Evolutionary conservation across 2,888 invertebrate species (phyloP), one percentile per base, ranked within the genome.

Genomic region (Spodoptera picta): DNA sequence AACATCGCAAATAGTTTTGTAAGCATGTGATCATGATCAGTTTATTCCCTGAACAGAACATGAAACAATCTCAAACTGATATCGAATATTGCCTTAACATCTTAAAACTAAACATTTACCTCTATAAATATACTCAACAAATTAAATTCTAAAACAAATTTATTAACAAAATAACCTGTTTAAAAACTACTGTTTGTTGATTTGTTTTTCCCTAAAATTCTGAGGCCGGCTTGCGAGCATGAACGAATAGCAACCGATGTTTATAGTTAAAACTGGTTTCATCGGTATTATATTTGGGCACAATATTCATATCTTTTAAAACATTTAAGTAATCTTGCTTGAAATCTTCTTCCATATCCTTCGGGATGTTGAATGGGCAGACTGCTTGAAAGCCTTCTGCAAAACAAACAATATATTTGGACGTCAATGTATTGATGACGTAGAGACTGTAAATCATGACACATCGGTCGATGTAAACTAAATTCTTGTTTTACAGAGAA

Each of bases 351-450:
- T 82, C 73, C 23, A 79, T 53, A 9, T 83, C 82, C 42, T 79
- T 75, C 3, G 87, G 87, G 52, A 87, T 83, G 49, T 85, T 78
- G 63, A 87, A 87, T 0, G 87, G 87, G 62, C 83, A 86, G 6
- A 87, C 77, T 0, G 97, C 97, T 62, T 93, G 92, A 0, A 96
- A 91, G 46, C 96, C 96, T 79, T 96, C 97, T 96, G 87, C 48
- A 93, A 93, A 73, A 55, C n/a, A 62, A 3, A 51, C 27, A 52
- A 6, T 36, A 31, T 6, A 31, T 31, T 5, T 31, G 6, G 31
- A 31, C 7, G 31, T 4, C 31, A 6, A 31, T 31, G 7, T 31
- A 14, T 14, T 14, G 31, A 4, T 31, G 31, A 31, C 31, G 31
- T 7, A 6, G 31, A 31, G 31, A 31, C 31, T 31, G 31, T 31